Evolutionary conservation across 2,888 invertebrate genomes (phyloP).

Genomic region (Magallana nippona): DNA sequence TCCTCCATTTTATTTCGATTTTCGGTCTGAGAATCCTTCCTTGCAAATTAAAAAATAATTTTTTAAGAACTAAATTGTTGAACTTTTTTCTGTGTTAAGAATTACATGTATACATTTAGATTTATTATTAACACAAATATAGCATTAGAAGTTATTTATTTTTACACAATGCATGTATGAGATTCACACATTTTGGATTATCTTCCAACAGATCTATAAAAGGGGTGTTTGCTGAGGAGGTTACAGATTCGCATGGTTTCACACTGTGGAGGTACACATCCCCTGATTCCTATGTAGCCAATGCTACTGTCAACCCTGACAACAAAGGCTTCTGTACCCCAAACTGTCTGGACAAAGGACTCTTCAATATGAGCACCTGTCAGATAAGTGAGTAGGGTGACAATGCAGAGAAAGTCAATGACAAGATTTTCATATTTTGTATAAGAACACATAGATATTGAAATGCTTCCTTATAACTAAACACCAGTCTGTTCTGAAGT

Average conservation of each 20-base stretch:
- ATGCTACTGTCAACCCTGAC: conserved; percentile 71
- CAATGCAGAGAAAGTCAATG: too few species aligned
- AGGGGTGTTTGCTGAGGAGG: conserved; percentile 64
- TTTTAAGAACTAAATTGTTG: too few species aligned
- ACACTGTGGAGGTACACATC: conserved; percentile 69
- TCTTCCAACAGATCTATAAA: conserved; percentile 68
- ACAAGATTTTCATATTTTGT: background rate
- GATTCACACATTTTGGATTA: background rate
- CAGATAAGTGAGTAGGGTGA: conserved; percentile 57
- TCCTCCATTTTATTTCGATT: too few species aligned
- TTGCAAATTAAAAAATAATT: too few species aligned
- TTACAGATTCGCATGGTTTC: conserved; percentile 66
- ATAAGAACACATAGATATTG: background rate
- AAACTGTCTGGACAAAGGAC: conserved; percentile 71
- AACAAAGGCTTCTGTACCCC: conserved; percentile 78
- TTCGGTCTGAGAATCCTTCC: too few species aligned
- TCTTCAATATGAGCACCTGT: conserved; percentile 71
- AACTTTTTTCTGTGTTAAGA: too few species aligned
- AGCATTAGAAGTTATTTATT: background rate
- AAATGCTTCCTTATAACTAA: background rate
- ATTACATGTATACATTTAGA: background rate
- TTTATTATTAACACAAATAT: background rate
- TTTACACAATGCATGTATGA: background rate
- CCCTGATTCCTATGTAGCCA: conserved; percentile 61
- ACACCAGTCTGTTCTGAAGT: too few species aligned